These are phyloP conservation scores for Hydrophis major DNA, from an alignment of 2,797 vertebrate species.

Conservation along the genomic window DNA sequence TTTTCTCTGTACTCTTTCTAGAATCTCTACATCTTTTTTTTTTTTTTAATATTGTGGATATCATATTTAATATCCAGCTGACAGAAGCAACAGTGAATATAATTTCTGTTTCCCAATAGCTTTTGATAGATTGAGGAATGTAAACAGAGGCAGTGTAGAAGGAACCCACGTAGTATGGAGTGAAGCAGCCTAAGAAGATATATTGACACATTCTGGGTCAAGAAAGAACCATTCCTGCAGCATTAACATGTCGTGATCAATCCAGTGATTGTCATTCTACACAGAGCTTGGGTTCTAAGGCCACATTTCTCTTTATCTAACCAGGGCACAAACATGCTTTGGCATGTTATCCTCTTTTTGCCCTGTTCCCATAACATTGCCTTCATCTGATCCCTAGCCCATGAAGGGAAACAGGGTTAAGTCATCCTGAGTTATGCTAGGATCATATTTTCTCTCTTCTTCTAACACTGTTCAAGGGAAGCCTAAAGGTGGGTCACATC, in stretches of 20 bases:
- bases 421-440: background rate
- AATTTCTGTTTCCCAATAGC: background rate
- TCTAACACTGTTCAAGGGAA: background rate
- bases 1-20: too few species aligned
- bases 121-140: background rate
- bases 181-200: constrained; percentile 26
- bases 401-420: background rate
- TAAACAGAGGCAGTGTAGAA: background rate
- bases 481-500: background rate
- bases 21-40: too few species aligned
- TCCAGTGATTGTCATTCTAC: background rate
- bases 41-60: too few species aligned
- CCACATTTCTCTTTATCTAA: background rate
- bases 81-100: background rate
- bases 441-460: background rate
- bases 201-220: constrained; percentile 28
- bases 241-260: background rate
- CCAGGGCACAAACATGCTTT: background rate
- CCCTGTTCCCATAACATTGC: background rate
- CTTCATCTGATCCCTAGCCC: background rate
- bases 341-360: background rate
- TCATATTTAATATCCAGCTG: background rate
- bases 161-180: too few species aligned
- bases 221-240: constrained; percentile 23
- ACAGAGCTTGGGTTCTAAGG: constrained; percentile 17